phyloP scores from a whole-genome alignment of 2,888 invertebrate genomes.

The Miltochrista miniata region DNA sequence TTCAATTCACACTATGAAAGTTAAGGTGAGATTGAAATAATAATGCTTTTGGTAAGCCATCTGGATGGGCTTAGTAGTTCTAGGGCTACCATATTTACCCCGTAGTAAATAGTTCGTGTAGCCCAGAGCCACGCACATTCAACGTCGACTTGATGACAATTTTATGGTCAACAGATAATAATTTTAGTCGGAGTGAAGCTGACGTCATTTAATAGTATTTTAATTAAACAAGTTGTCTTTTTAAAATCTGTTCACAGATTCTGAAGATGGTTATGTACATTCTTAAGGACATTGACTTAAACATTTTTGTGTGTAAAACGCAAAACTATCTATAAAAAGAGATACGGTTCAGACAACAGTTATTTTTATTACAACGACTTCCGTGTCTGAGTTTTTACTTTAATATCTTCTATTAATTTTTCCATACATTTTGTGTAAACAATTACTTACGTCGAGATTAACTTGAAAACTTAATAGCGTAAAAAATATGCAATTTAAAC shows the following conservation, averaged over 20 bases:
- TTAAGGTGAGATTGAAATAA: too few species aligned
- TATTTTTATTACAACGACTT: slow-evolving; percentile 2
- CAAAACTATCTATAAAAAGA: slow-evolving; percentile 2
- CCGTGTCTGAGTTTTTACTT: slow-evolving; percentile 3
- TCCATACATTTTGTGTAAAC: background rate
- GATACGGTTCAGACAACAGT: slow-evolving; percentile 3
- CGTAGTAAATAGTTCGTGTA: too few species aligned
- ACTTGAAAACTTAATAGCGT: background rate
- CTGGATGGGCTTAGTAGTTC: too few species aligned
- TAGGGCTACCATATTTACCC: too few species aligned
- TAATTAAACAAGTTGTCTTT: background rate
- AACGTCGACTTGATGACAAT: too few species aligned
- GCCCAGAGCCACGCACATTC: too few species aligned
- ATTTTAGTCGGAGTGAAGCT: too few species aligned
- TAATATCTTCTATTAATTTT: slow-evolving; percentile 1
- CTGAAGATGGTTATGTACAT: background rate
- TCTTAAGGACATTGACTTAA: background rate
- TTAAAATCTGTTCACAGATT: background rate
- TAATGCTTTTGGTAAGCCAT: too few species aligned
- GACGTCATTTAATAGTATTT: too few species aligned
- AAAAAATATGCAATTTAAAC: background rate
- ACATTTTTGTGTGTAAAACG: background rate
- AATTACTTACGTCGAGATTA: background rate
- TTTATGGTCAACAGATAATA: too few species aligned
- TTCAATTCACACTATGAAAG: too few species aligned